Conservation (phyloP, 2,888 invertebrate genomes). For the Acrocyrtus sp. region DNA sequence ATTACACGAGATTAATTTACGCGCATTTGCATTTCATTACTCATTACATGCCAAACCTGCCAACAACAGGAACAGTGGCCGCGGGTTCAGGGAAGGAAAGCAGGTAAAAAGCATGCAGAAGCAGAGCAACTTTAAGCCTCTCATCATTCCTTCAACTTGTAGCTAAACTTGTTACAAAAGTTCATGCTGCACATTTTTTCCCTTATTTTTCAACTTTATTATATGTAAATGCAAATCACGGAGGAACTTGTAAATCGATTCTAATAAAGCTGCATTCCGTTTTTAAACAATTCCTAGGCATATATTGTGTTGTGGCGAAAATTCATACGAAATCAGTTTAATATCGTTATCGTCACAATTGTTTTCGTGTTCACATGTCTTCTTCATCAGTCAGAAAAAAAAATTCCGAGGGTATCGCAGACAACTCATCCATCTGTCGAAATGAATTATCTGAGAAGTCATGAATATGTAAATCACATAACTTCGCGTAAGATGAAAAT, state of each 20-base stretch:
- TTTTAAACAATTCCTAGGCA: too few species aligned
- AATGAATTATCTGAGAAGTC: slow-evolving; percentile 48
- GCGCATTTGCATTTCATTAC: slow-evolving; percentile 55
- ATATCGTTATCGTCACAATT: slow-evolving; percentile 45
- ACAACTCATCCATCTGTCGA: slow-evolving; percentile 45
- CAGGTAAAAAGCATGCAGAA: slow-evolving; percentile 6
- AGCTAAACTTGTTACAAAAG: slow-evolving; percentile 17
- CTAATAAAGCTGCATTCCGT: slow-evolving; percentile 19
- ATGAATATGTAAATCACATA: slow-evolving; percentile 51
- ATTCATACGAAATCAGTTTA: slow-evolving; percentile 28
- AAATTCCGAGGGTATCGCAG: slow-evolving; percentile 9
- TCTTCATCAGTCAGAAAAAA: slow-evolving; percentile 8
- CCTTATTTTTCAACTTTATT: background rate
- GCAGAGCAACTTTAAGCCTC: background rate
- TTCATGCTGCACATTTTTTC: slow-evolving; percentile 25
- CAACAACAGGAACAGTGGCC: slow-evolving; percentile 40
- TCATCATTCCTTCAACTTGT: background rate
- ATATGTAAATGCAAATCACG: slow-evolving; percentile 38
- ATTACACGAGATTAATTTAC: slow-evolving; percentile 55
- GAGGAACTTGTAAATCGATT: slow-evolving; percentile 39
- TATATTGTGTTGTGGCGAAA: too few species aligned
- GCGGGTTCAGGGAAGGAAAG: slow-evolving; percentile 16
- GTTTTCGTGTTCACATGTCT: slow-evolving; percentile 5
- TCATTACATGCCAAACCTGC: slow-evolving; percentile 44
- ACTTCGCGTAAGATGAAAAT: slow-evolving; percentile 17